Base-by-base conservation (phyloP, 2,113 vertebrate species). In the Micronycteris hirsuta region DNA sequence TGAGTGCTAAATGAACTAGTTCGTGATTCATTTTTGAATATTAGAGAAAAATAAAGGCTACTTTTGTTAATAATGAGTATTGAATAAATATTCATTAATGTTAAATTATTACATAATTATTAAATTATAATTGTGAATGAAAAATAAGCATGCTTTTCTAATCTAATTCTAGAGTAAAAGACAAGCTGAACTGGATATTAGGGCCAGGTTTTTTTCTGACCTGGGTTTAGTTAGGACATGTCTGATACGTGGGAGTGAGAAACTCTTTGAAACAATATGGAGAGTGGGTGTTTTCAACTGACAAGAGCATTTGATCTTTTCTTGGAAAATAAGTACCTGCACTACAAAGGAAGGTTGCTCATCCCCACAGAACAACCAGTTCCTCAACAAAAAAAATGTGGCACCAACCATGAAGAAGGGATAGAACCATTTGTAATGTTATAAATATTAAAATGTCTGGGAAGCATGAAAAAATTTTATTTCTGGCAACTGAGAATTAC, bases 241-340 rank as follows among this genome's bases (percentile, higher is more conserved):
- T 86, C 91, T 93, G 91, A 88, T 86, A 97, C 65, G 49, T 63
- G 28, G 61, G 88, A 92, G 71, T 49, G 8, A 91, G 61, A 86
- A 96, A 43, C 33, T 41, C 67, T 97, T 95, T 91, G 92, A 94
- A 94, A 95, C 14, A 41, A n/a, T 67, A 68, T 33, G 52, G 77
- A 80, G 88, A 89, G 97, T 96, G 93, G 94, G 96, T 11, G 88
- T 97, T 97, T 97, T 94, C 95, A 97, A 94, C 78, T 90, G 73
- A 96, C 78, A 74, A 89, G 91, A 95, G 54, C 78, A 95, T 96
- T 96, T 97, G 97, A 97, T 97, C 97, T 97, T 96, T 95, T 88
- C 94, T 86, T 89, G 63, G 94, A 96, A 96, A 97, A 97, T 96
- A 91, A 94, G 82, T 70, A 96, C 97, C 91, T 97, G 43, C 17